These are phyloP conservation scores for Arion vulgaris DNA, from an alignment of 1,140 invertebrate species.

Conservation along the genomic window DNA sequence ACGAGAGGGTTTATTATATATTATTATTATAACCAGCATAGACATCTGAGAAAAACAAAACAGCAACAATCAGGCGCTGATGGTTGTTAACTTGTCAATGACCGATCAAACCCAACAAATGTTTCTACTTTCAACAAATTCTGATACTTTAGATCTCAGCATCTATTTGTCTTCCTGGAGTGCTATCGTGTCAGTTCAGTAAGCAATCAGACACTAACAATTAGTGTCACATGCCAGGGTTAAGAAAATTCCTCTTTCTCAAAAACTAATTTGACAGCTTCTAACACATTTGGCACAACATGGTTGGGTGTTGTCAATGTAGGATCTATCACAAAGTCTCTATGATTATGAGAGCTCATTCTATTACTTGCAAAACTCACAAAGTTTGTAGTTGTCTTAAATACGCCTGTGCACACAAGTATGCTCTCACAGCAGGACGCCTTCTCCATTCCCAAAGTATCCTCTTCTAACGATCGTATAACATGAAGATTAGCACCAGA, in stretches of 20 bases:
- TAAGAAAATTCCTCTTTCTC: constrained; percentile 69
- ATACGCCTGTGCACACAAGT: constrained; percentile 72
- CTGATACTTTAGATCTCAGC: too few relatives aligned
- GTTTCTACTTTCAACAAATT: too few relatives aligned
- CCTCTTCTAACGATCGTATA: constrained; percentile 38
- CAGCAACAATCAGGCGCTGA: too few relatives aligned
- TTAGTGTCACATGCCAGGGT: neutral
- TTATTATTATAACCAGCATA: too few relatives aligned
- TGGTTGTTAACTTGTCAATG: too few relatives aligned
- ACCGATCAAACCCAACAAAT: too few relatives aligned
- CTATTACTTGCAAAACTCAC: constrained; percentile 50
- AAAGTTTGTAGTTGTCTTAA: constrained; percentile 59
- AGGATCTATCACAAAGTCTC: constrained; percentile 74
- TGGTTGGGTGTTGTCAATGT: constrained; percentile 74
- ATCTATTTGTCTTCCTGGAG: too few relatives aligned
- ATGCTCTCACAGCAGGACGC: constrained; percentile 67
- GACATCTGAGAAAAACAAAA: too few relatives aligned
- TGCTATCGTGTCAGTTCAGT: too few relatives aligned
- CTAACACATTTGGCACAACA: constrained; percentile 74
- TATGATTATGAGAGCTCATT: constrained; percentile 67
- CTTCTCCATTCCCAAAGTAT: constrained; percentile 19
- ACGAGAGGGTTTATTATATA: too few relatives aligned
- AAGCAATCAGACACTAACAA: too few relatives aligned
- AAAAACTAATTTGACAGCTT: constrained; percentile 76
- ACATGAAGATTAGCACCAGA: constrained; percentile 23